These are phyloP conservation scores for Felis chaus DNA, from an alignment of 2,113 vertebrate species.

Conservation along the genomic window DNA sequence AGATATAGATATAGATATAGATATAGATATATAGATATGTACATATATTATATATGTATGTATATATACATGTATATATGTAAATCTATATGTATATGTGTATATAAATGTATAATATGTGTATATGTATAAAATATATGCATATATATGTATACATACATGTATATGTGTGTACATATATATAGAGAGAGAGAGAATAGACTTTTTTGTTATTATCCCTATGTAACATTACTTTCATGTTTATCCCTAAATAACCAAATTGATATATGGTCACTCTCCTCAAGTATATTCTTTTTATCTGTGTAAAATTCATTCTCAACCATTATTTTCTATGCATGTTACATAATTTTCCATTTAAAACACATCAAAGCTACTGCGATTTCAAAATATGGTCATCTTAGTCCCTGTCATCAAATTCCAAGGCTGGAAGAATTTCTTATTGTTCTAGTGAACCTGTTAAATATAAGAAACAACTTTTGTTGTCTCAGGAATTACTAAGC, in stretches of 20 bases:
- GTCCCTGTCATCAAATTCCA: not conserved
- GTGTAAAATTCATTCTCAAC: not conserved
- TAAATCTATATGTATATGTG: not conserved
- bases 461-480: conserved; percentile 4
- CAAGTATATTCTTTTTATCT: not conserved
- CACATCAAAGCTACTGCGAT: conserved; percentile 1
- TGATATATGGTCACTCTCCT: not conserved
- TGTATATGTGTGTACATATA: not conserved
- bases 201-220: not conserved
- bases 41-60: not conserved
- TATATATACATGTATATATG: not conserved
- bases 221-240: not conserved
- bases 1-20: not conserved
- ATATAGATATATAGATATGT: no score
- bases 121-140: no score
- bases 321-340: not conserved
- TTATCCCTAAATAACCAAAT: not conserved
- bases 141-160: not conserved
- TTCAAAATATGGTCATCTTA: not conserved
- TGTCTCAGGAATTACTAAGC: not conserved
- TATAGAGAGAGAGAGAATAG: not conserved
- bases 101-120: not conserved
- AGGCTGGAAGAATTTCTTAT: not conserved
- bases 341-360: conserved; percentile 7
- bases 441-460: not conserved